Evolutionary conservation across 2,888 invertebrate species (phyloP).

Genomic region (Melanargia galathea): DNA sequence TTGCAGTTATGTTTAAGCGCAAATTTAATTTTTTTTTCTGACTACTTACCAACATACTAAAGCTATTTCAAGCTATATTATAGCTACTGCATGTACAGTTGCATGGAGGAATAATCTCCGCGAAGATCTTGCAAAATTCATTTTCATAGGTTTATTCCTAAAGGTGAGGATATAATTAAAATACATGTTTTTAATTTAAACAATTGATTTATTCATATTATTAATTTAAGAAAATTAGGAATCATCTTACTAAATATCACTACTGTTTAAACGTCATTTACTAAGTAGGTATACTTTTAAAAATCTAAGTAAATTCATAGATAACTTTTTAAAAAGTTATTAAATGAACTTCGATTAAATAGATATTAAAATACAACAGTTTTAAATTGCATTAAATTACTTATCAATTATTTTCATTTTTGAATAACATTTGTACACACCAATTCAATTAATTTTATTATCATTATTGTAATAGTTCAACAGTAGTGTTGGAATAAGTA

Average conservation of each 20-base stretch:
- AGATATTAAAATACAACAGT: slow-evolving; percentile 44
- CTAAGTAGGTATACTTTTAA: slow-evolving; percentile 44
- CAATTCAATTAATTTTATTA: slow-evolving; percentile 32
- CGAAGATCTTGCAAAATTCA: no score
- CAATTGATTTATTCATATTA: slow-evolving; percentile 67
- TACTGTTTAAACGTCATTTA: slow-evolving; percentile 50
- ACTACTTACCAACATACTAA: no score
- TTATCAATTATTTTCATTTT: slow-evolving; percentile 30
- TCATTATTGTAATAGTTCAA: slow-evolving; percentile 47
- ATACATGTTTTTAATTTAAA: slow-evolving; percentile 53
- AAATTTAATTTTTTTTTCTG: no score
- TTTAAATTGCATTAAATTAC: slow-evolving; percentile 46
- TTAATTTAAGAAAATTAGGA: slow-evolving; percentile 56
- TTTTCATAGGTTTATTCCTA: no score
- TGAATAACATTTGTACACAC: slow-evolving; percentile 44
- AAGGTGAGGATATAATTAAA: slow-evolving; percentile 22
- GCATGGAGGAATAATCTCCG: no score
- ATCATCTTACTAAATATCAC: slow-evolving; percentile 54
- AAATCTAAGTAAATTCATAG: slow-evolving; percentile 25
- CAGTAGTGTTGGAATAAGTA: slow-evolving; percentile 44
- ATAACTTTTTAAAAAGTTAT: slow-evolving; percentile 29
- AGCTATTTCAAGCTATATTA: no score
- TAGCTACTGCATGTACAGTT: no score
- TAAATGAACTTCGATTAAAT: slow-evolving; percentile 36
- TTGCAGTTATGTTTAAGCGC: no score